Evolutionary conservation across 2,797 vertebrate genomes (phyloP).

Genomic region (Gephyroberyx darwinii): DNA sequence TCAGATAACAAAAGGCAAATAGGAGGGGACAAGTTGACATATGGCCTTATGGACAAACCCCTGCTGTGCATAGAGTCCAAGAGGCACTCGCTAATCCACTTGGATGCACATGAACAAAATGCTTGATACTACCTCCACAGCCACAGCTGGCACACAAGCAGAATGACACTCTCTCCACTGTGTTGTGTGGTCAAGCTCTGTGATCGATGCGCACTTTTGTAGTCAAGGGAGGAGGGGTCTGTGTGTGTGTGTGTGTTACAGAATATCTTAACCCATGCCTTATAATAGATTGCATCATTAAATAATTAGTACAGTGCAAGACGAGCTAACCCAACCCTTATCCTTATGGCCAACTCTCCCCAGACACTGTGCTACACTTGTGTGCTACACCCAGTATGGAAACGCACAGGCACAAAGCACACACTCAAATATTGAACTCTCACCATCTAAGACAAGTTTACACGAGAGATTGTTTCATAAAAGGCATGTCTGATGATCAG

Average conservation of each 20-base stretch:
- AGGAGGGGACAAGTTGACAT: conserved; percentile 71
- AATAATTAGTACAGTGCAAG: too few species aligned
- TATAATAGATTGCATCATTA: too few species aligned
- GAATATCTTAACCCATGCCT: neutral
- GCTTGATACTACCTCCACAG: conserved; percentile 43
- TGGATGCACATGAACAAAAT: conserved; percentile 75
- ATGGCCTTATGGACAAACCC: conserved; percentile 72
- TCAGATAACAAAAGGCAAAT: conserved; percentile 71
- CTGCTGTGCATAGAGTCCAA: conserved; percentile 61
- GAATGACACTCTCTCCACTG: conserved; percentile 10
- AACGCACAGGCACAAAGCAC: conserved; percentile 12
- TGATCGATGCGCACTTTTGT: conserved; percentile 39
- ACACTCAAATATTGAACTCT: conserved; percentile 28
- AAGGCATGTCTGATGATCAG: conserved; percentile 70
- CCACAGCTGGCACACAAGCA: conserved; percentile 64
- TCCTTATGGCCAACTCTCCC: conserved; percentile 8
- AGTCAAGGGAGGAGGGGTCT: conserved; percentile 5
- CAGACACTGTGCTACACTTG: conserved; percentile 9
- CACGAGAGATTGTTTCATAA: conserved; percentile 58
- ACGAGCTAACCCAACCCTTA: conserved; percentile 12
- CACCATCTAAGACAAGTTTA: conserved; percentile 56
- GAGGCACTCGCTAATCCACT: conserved; percentile 67
- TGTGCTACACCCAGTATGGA: neutral
- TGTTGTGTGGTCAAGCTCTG: conserved; percentile 15
- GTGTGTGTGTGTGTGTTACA: conserved; percentile 24